These are phyloP conservation scores for Drosophila leonis DNA, from an alignment of 2,888 invertebrate genomes.

Conservation along the genomic window DNA sequence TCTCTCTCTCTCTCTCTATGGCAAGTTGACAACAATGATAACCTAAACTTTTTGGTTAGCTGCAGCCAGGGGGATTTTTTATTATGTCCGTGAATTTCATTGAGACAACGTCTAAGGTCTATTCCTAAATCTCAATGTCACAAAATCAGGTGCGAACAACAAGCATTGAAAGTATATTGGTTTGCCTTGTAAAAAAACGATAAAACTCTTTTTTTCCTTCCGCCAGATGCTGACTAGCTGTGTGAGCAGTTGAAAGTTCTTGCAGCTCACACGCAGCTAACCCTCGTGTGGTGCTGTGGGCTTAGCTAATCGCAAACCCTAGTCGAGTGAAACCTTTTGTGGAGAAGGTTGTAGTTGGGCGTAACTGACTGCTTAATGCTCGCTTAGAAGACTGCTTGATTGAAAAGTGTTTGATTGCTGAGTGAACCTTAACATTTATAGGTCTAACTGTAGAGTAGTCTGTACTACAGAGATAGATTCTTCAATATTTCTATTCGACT, in stretches of 20 bases:
- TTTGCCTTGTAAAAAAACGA: neutral
- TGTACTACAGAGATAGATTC: too few species aligned
- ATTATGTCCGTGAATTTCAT: slow-evolving; percentile 39
- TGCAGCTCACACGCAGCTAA: too few species aligned
- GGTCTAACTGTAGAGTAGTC: too few species aligned
- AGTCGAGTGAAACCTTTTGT: neutral
- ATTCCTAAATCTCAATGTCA: slow-evolving; percentile 69
- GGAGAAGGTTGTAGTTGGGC: neutral
- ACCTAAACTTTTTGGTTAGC: slow-evolving; percentile 19
- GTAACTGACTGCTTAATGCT: neutral
- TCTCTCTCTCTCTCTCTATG: slow-evolving; percentile 30
- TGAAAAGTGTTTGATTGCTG: neutral
- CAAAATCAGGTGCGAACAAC: slow-evolving; percentile 36
- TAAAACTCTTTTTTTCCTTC: slow-evolving; percentile 30
- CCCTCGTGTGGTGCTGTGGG: slow-evolving; percentile 8
- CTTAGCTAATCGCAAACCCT: slow-evolving; percentile 65
- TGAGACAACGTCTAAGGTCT: slow-evolving; percentile 45
- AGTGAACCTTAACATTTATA: too few species aligned
- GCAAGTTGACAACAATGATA: slow-evolving; percentile 46
- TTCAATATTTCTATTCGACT: too few species aligned
- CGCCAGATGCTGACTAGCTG: slow-evolving; percentile 65
- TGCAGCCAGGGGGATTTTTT: slow-evolving; percentile 3
- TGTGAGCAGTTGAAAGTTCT: slow-evolving; percentile 66
- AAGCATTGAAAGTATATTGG: slow-evolving; percentile 7
- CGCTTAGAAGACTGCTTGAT: too few species aligned